Evolutionary conservation across 2,797 vertebrate species (phyloP), one percentile per base, ranked within the genome.

Genomic region (Aratinga solstitialis): DNA sequence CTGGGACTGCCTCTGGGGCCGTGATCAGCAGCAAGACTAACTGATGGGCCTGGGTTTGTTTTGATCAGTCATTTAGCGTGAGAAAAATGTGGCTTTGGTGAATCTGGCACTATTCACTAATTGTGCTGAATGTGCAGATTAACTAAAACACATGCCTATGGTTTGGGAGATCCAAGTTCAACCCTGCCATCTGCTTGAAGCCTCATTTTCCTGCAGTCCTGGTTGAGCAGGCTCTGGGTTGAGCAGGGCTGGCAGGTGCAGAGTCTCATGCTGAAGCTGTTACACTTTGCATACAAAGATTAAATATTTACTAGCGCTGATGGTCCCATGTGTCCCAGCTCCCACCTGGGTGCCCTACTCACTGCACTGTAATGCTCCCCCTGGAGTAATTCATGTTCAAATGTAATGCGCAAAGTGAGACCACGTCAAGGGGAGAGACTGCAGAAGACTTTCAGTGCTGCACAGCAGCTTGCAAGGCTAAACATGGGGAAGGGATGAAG

Each of bases 121-220:
- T 84, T 89, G 91, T 79, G 69, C 82, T 94, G 40, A 42, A 42
- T 42, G 40, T 42, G 66, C 93, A 90, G 85, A 93, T 53, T 93
- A 93, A 90, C 58, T 95, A 69, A 88, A 94, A 90, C 87, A 81
- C 79, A n/a, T 29, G 87, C 69, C 88, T 78, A 69, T 42, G 87
- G 76, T 86, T 94, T 75, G 79, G 85, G 93, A 95, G 83, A 92
- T 92, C 53, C 87, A 93, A 87, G 91, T 95, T 96, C 85, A 96
- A 65, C 62, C 50, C 69, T 0, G 0, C 91, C 87, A 83, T 90
- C 94, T 94, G 85, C 56, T 86, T n/a, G 29, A 50, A 93, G 54
- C 58, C 71, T 72, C 5, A 0, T 74, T 86, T 88, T 68, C 76
- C 88, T 38, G 53, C 65, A 77, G 66, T 36, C 93, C 69, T 68